These are phyloP conservation scores for Ramazzottius varieornatus DNA, from an alignment of 2,888 invertebrate species.

Conservation along the genomic window DNA sequence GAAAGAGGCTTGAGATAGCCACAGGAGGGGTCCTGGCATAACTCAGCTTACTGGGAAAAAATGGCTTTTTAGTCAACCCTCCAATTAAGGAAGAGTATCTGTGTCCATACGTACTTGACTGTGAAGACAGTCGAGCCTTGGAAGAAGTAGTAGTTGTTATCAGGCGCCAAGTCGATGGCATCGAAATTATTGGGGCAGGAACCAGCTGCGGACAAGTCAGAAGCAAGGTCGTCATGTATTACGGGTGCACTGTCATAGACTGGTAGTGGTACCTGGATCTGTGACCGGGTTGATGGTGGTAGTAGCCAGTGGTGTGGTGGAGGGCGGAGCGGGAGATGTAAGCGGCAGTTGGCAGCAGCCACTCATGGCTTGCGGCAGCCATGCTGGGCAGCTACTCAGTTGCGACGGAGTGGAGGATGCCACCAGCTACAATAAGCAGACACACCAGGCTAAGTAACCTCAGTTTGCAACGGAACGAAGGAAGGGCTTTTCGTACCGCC, in stretches of 20 bases:
- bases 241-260: neutral
- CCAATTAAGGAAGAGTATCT: neutral
- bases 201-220: neutral
- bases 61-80: neutral
- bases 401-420: too few relatives aligned
- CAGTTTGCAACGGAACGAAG: neutral
- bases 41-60: neutral
- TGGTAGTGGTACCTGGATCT: neutral
- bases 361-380: neutral
- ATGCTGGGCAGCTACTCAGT: neutral
- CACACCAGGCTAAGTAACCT: neutral
- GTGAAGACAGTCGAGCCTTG: neutral
- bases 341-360: neutral
- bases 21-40: neutral
- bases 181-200: neutral
- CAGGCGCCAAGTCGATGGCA: neutral
- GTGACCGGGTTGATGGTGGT: neutral
- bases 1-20: neutral
- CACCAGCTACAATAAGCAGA: neutral
- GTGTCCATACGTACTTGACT: neutral
- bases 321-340: neutral
- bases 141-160: neutral
- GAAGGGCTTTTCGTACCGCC: neutral
- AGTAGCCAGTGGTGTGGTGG: neutral
- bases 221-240: neutral